These are phyloP conservation scores for Myzus persicae DNA, from an alignment of 1,140 invertebrate species.

Conservation along the genomic window DNA sequence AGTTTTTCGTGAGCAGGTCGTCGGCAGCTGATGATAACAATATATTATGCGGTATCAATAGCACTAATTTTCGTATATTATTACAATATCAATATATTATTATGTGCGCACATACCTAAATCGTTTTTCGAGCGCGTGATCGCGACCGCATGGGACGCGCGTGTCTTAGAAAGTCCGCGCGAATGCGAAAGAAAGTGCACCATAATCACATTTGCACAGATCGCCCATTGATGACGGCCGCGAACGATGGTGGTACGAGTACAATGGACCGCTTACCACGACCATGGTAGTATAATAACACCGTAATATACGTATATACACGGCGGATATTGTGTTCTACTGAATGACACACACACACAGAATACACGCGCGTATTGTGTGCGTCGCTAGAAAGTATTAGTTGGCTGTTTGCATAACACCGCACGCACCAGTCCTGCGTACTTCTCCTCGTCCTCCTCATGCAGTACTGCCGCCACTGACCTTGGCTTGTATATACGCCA, in stretches of 20 bases:
- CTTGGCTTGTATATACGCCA: neutral
- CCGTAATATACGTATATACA: neutral
- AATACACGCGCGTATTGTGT: neutral
- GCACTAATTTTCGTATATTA: neutral
- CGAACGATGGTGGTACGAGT: neutral
- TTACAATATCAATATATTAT: neutral
- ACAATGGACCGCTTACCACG: conserved; percentile 40
- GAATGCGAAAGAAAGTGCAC: conserved; percentile 16
- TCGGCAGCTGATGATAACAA: neutral
- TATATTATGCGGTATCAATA: neutral
- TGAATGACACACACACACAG: neutral
- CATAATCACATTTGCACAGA: neutral
- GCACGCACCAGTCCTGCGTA: neutral
- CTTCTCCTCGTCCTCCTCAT: neutral
- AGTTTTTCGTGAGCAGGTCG: neutral
- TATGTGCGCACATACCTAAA: neutral
- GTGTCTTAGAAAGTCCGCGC: conserved; percentile 14
- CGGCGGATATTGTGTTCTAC: neutral
- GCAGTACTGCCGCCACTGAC: neutral
- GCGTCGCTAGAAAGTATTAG: conserved; percentile 34
- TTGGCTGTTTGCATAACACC: conserved; percentile 47
- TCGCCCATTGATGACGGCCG: conserved; percentile 11
- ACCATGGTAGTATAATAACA: neutral
- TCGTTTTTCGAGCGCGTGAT: neutral
- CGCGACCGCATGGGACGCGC: neutral